Conservation (phyloP, 2,888 invertebrate species). For the Leptopilina myrica region DNA sequence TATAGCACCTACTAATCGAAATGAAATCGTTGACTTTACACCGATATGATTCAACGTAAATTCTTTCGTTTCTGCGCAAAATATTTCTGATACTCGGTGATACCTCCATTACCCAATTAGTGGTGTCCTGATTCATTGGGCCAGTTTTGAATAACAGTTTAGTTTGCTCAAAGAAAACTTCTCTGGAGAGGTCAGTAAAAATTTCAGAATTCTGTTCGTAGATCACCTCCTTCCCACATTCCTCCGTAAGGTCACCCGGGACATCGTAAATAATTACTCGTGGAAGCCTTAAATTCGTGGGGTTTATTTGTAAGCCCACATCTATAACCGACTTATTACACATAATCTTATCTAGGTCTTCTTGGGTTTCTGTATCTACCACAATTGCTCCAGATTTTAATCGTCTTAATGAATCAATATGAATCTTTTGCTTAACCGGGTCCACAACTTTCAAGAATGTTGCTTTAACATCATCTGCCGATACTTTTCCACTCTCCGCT, state of each 20-base stretch:
- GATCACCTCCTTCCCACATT: not conserved
- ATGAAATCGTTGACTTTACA: not conserved
- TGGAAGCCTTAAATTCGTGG: not conserved
- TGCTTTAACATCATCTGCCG: not conserved
- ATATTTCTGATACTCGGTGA: not conserved
- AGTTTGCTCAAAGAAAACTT: not conserved
- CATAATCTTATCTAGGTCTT: not conserved
- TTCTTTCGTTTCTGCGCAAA: not conserved
- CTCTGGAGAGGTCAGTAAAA: not conserved
- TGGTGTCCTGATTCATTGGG: not conserved
- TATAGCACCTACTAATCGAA: not conserved
- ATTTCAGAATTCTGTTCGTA: slow-evolving; percentile 29
- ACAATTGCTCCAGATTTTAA: no score
- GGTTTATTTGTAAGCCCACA: not conserved
- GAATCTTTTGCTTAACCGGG: not conserved
- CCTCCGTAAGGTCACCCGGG: not conserved
- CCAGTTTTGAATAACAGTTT: not conserved
- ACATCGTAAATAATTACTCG: not conserved
- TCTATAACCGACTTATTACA: not conserved
- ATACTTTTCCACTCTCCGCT: not conserved
- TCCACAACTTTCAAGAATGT: not conserved
- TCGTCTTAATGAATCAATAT: not conserved
- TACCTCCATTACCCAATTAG: not conserved
- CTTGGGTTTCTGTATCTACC: not conserved
- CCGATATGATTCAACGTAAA: not conserved